Evolutionary conservation across 1,140 invertebrate species (phyloP), one percentile per base, ranked within the genome.

Genomic region (Papilio helenus): DNA sequence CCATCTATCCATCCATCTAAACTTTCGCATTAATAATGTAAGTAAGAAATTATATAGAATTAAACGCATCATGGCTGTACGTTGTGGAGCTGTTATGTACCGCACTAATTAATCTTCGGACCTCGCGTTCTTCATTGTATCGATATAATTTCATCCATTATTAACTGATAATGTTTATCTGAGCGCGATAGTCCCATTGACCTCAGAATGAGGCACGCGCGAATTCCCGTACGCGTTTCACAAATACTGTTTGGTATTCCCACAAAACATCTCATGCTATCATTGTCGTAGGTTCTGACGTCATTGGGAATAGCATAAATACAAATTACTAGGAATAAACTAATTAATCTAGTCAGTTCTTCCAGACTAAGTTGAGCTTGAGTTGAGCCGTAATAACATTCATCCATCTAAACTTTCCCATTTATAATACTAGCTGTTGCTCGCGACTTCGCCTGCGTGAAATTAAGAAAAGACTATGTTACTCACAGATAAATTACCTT

Each of bases 191-290:
- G 23, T 16, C 61, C 61, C 26, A 3, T 34, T 68, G 61, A 68
- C 61, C 61, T 29, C 61, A 68, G 61, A 68, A 68, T 16, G 26
- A 29, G 23, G 26, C 61, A 68, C 61, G 61, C 26, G 61, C 23
- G 23, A 61, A 61, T 61, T 61, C 58, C 58, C 58, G 10, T 61
- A 23, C 7, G 14, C 14, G 23, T 61, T 61, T 29, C 7, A 61
- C 20, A 61, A 61, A 26, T 23, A 58, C 23, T 61, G 51, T 55
- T 55, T 20, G 61, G 61, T 68, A 68, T 68, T 68, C 26, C 61
- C 26, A 68, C 26, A 16, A 34, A 29, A 26, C 26, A 61, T 14
- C 14, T 23, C 16, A 18, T n/a, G 10, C 0, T 8, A 34, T 5
- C 3, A 34, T 3, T 34, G 34, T 5, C 20, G 20, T 61, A 14